Conservation (phyloP, 2,888 invertebrate species). For the Volucella zonaria region DNA sequence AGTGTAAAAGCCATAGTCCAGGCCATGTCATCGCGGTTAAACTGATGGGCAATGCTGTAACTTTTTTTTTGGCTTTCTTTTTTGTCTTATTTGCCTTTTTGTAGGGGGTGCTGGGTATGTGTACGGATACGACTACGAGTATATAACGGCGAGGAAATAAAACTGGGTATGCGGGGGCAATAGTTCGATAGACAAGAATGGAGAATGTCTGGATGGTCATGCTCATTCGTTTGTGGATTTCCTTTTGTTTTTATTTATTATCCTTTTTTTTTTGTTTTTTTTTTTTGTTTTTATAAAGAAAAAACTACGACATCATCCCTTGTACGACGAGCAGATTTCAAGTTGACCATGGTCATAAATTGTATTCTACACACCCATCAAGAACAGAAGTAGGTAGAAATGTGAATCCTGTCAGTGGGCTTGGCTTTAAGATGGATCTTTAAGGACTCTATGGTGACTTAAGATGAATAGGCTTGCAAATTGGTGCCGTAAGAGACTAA, state of each 20-base stretch:
- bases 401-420: background rate
- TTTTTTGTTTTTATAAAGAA: no score
- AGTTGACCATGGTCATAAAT: constrained; percentile 73
- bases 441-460: no score
- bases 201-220: constrained; percentile 30
- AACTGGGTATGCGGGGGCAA: background rate
- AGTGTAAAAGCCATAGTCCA: constrained; percentile 79
- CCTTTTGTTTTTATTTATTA: constrained; percentile 26
- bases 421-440: no score
- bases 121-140: background rate
- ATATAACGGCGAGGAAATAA: constrained; percentile 12
- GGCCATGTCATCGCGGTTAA: constrained; percentile 82
- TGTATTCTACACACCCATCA: constrained; percentile 48
- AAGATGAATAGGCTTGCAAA: no score
- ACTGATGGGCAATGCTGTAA: constrained; percentile 79
- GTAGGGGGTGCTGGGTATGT: constrained; percentile 39
- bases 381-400: constrained; percentile 29
- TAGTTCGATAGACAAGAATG: constrained; percentile 58
- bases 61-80: constrained; percentile 48
- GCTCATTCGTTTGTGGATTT: constrained; percentile 17
- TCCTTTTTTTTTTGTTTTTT: constrained; percentile 17
- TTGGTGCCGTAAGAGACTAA: no score
- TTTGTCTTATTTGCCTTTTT: constrained; percentile 4
- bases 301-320: no score
- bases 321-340: constrained; percentile 61